Base-by-base conservation (phyloP, 1,140 invertebrate species). In the Agrilus planipennis region DNA sequence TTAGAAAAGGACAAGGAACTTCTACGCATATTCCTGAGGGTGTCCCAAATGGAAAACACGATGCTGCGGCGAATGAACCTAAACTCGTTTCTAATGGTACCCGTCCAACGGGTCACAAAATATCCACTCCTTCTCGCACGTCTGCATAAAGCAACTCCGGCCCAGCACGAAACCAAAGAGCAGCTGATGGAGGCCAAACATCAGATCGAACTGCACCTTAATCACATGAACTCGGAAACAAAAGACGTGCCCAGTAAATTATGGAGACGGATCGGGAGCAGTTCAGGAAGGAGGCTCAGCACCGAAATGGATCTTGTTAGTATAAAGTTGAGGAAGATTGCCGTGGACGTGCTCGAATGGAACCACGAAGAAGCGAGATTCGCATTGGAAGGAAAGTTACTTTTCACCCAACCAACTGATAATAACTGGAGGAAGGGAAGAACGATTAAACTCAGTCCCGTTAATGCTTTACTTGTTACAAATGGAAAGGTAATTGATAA, bases 1-100 rank as follows among this genome's bases (percentile, higher is more conserved):
- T 68, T 95, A 17, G 89, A 94, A 61, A 93, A 92, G 64, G 91
- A 97, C 52, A 93, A 93, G 60, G 91, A 96, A 62, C 71, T 97
- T 18, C 67, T 96, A 19, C 71, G 89, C 55, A 92, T 95, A 62
- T 97, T 96, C 60, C 68, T 97, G 7, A 79, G 86, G 58, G 92
- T 93, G 12, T 94, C 89, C 1, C 92, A 95, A 67, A 92, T 93
- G 84, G 91, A 97, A 61, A 95, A 96, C 57, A 77, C 84, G 1
- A 80, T 92, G 22, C 66, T 96, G 42, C 71, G 91, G 48, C 72
- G 90, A 49, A 94, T 96, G 90, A 94, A 94, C 63, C 73, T 97
- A 12, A 91, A 93, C 63, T 93, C 91, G 5, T 97, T 97, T 63
- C 73, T 96, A 16, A 95, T 95, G 90, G 84, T 89, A 50, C 85